Base-by-base conservation (phyloP, 2,113 vertebrate genomes). In the Chaetops frenatus region DNA sequence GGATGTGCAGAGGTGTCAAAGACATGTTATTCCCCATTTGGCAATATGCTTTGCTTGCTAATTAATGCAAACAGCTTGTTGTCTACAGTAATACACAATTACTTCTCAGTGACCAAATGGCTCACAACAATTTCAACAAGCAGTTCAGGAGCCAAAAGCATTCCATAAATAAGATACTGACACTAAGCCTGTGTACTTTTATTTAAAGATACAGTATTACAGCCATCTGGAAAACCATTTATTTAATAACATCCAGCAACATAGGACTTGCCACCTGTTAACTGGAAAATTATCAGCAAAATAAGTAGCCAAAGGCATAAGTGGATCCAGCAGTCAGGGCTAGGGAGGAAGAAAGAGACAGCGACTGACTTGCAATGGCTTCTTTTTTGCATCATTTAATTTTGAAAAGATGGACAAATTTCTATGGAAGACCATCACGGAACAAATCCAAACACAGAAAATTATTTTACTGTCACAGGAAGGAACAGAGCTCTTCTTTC, bases 61-160 rank as follows among this genome's bases (percentile, higher is more conserved):
- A 96, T 97, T 97, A 97, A 97, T 95, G 97, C 96, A 97, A 97
- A 96, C 95, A 97, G 96, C 96, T 97, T 98, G 97, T 92, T 97
- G 96, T 95, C 88, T 96, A 78, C 93, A 71, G 96, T 69, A 96
- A 96, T 89, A 94, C 88, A 97, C 96, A 95, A 96, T 97, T 96
- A 89, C 84, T 94, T 97, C 91, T 93, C 90, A 85, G 94, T 97
- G 96, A 97, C 97, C 96, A 97, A 97, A 97, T 95, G 96, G 92
- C 87, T 97, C 88, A 90, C 91, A 95, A 94, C 83, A 72, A 92
- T 94, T 96, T 95, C 91, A 97, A 97, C 94, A 94, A 88, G 91
- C 94, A 92, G 81, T 79, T 96, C 88, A 88, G 89, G 84, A 96
- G 95, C 95, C 96, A 97, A 97, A 95, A 96, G 53, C 53, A 86